Percentiles rank a stretch among this genome's conserved stretches.
Conservation (phyloP, 2,797 vertebrate genomes). For the Cygnus olor region DNA sequence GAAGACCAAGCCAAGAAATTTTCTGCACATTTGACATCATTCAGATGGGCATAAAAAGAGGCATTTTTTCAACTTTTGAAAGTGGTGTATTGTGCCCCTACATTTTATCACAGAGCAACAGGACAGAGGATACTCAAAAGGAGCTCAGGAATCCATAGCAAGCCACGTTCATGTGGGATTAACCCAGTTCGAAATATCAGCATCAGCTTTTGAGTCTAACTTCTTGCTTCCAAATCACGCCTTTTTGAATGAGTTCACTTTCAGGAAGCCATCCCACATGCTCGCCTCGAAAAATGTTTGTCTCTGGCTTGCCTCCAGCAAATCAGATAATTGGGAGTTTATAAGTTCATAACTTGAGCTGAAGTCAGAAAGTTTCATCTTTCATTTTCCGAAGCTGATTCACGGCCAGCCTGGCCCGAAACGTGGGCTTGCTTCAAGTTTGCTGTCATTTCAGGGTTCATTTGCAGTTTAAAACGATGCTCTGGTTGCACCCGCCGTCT, state of each 20-base stretch:
- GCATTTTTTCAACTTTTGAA: neutral
- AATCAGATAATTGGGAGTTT: conserved; percentile 49
- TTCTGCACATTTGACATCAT: neutral
- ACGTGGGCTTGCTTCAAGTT: neutral
- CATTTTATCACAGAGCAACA: neutral
- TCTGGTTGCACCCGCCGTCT: neutral
- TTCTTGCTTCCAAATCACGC: neutral
- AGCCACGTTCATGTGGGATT: neutral
- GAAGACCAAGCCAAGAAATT: neutral
- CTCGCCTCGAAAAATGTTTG: conserved; percentile 5
- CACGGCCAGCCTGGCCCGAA: neutral
- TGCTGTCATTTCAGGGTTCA: conserved; percentile 30
- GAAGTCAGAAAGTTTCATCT: conserved; percentile 33
- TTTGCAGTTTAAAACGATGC: neutral
- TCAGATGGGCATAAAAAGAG: neutral
- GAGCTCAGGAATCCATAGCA: neutral
- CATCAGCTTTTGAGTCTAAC: neutral
- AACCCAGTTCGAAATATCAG: neutral
- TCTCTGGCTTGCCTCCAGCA: neutral
- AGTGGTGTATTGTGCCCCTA: neutral
- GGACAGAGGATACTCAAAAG: neutral
- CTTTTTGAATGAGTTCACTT: conserved; percentile 40
- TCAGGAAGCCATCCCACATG: conserved; percentile 30
- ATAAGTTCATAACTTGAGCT: conserved; percentile 42
- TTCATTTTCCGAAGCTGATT: conserved; percentile 53